phyloP scores from a whole-genome alignment of 2,888 invertebrate genomes.

The Ochropacha duplaris region DNA sequence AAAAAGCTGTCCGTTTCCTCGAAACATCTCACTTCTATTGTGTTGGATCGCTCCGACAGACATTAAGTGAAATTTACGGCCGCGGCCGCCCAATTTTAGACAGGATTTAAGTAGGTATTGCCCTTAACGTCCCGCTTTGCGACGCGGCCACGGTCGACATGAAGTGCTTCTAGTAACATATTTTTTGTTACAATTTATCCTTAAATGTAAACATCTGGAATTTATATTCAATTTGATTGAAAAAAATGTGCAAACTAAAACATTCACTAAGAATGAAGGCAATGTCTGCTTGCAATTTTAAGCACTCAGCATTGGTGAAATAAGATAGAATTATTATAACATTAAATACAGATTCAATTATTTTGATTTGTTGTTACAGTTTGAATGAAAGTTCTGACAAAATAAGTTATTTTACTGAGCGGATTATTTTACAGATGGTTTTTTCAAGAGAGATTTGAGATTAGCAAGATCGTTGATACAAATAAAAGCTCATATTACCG shows the following conservation, averaged over 20 bases:
- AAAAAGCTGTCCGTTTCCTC: conserved; percentile 37
- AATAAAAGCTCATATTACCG: no score
- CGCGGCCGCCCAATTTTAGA: conserved; percentile 58
- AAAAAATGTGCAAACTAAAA: not conserved
- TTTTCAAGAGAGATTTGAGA: no score
- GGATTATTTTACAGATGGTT: no score
- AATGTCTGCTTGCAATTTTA: not conserved
- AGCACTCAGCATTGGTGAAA: not conserved
- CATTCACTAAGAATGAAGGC: not conserved
- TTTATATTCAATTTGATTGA: not conserved
- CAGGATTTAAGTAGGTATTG: conserved; percentile 62
- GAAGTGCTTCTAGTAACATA: conserved; percentile 34
- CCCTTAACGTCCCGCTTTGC: conserved; percentile 42
- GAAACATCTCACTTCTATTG: conserved; percentile 48
- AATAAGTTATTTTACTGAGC: no score
- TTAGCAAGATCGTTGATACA: no score
- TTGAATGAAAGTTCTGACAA: not conserved
- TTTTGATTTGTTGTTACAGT: not conserved
- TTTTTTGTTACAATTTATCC: conserved; percentile 32
- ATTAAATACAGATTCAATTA: not conserved
- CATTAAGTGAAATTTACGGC: conserved; percentile 63
- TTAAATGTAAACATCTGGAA: not conserved
- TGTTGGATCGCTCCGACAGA: conserved; percentile 52
- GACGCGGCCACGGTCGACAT: conserved; percentile 24
- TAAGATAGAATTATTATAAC: not conserved